Evolutionary conservation across 2,888 invertebrate genomes (phyloP).

Genomic region (Alloscopus bannaensis): DNA sequence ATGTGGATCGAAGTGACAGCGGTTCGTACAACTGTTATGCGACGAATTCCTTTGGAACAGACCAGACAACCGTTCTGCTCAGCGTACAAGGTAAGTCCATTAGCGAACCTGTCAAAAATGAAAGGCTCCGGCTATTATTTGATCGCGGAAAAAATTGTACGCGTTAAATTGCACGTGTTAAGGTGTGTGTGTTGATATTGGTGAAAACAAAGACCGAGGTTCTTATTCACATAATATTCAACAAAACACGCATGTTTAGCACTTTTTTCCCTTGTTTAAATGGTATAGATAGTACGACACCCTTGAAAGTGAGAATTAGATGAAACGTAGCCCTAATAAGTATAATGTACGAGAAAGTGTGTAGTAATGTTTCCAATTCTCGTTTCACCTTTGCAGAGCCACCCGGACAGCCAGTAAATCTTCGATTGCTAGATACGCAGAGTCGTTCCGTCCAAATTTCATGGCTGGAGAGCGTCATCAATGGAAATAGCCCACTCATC

Average conservation of each 20-base stretch:
- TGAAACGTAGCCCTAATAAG: too few species aligned
- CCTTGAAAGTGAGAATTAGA: too few species aligned
- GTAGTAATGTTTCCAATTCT: too few species aligned
- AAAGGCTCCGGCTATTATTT: constrained; percentile 14
- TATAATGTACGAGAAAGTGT: too few species aligned
- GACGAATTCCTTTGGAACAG: constrained; percentile 91
- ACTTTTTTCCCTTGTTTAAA: too few species aligned
- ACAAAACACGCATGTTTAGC: too few species aligned
- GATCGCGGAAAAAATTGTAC: too few species aligned
- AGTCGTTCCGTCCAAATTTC: constrained; percentile 89
- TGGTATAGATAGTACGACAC: too few species aligned
- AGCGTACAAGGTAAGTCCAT: constrained; percentile 86
- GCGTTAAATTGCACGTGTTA: too few species aligned
- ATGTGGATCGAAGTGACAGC: constrained; percentile 91
- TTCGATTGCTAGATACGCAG: constrained; percentile 89
- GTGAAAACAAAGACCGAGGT: too few species aligned
- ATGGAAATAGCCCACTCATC: constrained; percentile 91
- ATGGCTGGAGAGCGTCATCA: constrained; percentile 92
- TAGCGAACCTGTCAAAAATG: constrained; percentile 36
- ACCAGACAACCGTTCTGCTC: constrained; percentile 92
- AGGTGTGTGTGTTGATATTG: too few species aligned
- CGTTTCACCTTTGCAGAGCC: constrained; percentile 85
- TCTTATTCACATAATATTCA: too few species aligned
- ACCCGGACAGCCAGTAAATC: constrained; percentile 91
- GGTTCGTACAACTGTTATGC: constrained; percentile 89